phyloP scores from a whole-genome alignment of 2,888 invertebrate species.

The Cinara cedri region DNA sequence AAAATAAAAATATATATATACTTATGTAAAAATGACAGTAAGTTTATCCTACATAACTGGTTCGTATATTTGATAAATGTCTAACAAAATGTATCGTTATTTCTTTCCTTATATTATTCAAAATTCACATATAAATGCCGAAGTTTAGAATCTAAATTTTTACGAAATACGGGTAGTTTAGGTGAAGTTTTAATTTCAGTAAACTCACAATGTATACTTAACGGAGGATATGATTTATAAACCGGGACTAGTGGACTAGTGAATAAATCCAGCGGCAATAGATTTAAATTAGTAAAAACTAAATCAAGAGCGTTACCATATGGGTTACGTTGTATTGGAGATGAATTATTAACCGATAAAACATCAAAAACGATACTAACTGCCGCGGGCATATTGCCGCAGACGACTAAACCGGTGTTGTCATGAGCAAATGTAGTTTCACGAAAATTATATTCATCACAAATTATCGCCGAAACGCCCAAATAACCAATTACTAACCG shows the following conservation, averaged over 20 bases:
- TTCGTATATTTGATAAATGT: no score
- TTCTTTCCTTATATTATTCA: no score
- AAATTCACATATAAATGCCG: no score
- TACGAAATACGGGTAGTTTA: not conserved
- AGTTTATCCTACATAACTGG: no score
- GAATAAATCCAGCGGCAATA: no score
- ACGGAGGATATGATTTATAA: constrained; percentile 19
- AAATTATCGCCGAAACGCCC: constrained; percentile 8
- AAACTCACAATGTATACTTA: not conserved
- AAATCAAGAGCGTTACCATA: constrained; percentile 1
- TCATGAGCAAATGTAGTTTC: constrained; percentile 11
- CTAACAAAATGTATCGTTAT: no score
- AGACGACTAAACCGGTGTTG: constrained; percentile 6
- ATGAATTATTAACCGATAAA: constrained; percentile 7
- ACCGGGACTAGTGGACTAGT: constrained; percentile 3
- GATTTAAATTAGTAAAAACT: no score
- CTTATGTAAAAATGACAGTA: no score
- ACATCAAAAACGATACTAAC: constrained; percentile 18
- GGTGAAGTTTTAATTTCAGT: not conserved
- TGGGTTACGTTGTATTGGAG: not conserved
- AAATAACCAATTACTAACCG: constrained; percentile 22
- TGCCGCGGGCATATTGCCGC: not conserved
- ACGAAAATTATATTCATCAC: constrained; percentile 14
- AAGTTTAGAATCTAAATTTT: no score
- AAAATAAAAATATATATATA: no score